phyloP scores from a whole-genome alignment of 1,140 invertebrate genomes.

The Callitettix versicolor region DNA sequence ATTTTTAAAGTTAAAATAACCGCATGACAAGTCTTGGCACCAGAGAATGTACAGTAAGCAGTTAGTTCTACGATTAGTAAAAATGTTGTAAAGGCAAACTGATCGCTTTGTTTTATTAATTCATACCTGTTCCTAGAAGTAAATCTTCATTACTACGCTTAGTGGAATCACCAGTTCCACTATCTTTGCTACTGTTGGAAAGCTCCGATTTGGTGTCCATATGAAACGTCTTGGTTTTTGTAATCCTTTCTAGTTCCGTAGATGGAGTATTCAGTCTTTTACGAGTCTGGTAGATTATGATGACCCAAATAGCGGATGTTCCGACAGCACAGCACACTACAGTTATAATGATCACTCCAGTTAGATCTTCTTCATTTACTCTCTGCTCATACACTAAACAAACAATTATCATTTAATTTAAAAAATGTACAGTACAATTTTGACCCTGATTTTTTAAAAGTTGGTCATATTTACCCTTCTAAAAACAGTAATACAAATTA shows the following conservation, averaged over 20 bases:
- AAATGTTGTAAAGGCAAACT: no score
- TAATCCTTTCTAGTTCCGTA: slow-evolving; percentile 27
- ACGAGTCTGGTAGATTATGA: slow-evolving; percentile 80
- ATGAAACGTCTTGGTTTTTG: slow-evolving; percentile 22
- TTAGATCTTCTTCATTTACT: slow-evolving; percentile 44
- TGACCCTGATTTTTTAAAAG: neutral
- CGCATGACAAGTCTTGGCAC: no score
- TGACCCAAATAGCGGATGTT: slow-evolving; percentile 83
- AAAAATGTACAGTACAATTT: neutral
- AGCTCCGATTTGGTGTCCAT: slow-evolving; percentile 36
- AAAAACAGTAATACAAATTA: neutral
- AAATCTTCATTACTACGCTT: slow-evolving; percentile 45
- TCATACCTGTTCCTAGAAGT: slow-evolving; percentile 23
- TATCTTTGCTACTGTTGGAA: slow-evolving; percentile 45
- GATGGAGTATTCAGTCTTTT: slow-evolving; percentile 42
- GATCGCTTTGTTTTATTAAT: no score
- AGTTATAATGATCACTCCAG: slow-evolving; percentile 78
- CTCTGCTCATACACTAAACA: slow-evolving; percentile 14
- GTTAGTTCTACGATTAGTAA: no score
- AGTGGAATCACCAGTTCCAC: slow-evolving; percentile 47
- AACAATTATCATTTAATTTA: no score
- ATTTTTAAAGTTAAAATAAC: no score
- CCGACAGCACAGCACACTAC: slow-evolving; percentile 81
- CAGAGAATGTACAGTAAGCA: no score
- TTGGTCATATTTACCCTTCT: no score